Percentiles rank a stretch among this genome's conserved stretches.
These are phyloP conservation scores for Phocoena phocoena DNA, from an alignment of 2,113 vertebrate genomes.

Conservation along the genomic window DNA sequence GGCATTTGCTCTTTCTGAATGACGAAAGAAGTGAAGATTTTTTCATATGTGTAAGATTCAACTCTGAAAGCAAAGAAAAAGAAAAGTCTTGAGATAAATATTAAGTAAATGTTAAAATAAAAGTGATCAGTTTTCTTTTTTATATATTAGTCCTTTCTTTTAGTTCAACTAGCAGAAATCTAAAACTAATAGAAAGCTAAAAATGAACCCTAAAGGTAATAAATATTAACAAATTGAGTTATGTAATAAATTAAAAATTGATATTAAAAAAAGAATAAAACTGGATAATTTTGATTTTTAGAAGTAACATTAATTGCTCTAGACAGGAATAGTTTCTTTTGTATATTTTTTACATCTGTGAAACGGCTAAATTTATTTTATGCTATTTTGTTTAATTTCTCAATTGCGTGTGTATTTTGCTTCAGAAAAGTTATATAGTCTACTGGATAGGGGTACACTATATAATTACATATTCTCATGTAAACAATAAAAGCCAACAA, in stretches of 20 bases:
- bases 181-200: background rate
- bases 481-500: conserved; percentile 33
- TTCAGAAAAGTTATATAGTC: conserved; percentile 24
- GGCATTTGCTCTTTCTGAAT: background rate
- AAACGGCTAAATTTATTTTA: background rate
- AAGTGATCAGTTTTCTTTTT: background rate
- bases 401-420: background rate
- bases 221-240: background rate
- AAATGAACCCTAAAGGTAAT: background rate
- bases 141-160: background rate
- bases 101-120: background rate
- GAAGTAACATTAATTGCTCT: background rate
- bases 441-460: background rate
- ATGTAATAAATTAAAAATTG: background rate
- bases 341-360: background rate
- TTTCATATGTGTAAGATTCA: background rate
- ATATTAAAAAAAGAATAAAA: background rate
- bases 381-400: background rate
- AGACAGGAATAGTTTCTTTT: background rate
- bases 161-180: background rate
- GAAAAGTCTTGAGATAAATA: background rate
- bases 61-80: background rate
- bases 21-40: background rate
- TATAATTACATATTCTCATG: conserved; percentile 29
- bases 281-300: background rate